A percentile compares a stretch with the other conserved stretches of the same genome.
Conservation (phyloP, 2,797 vertebrate genomes). For the Masticophis lateralis region DNA sequence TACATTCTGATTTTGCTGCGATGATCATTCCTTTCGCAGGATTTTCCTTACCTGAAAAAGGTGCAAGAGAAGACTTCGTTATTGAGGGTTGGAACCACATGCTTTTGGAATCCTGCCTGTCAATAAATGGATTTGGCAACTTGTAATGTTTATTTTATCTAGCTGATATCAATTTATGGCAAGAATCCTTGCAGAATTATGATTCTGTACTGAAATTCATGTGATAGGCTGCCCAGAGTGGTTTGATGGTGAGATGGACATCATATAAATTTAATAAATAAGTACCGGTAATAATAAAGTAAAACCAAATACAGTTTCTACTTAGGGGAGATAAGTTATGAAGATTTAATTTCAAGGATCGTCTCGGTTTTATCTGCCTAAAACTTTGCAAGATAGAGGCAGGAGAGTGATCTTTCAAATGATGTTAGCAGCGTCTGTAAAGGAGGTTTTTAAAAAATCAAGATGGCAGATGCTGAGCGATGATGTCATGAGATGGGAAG, state of each 20-base stretch:
- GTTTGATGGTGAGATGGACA: background rate
- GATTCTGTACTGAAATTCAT: conserved; percentile 25
- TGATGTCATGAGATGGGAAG: background rate
- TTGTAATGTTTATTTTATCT: conserved; percentile 27
- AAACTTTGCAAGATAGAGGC: conserved; percentile 16
- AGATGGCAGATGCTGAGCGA: background rate
- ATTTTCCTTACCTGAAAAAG: conserved; percentile 6
- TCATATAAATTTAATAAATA: background rate
- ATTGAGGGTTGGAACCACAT: background rate
- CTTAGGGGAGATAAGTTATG: conserved; percentile 3
- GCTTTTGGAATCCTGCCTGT: conserved; percentile 2
- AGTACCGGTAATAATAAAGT: background rate
- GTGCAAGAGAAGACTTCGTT: conserved; percentile 17
- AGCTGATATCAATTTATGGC: background rate
- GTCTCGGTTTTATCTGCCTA: background rate
- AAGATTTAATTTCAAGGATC: conserved; percentile 36
- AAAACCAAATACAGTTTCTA: background rate
- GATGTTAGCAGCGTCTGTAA: background rate
- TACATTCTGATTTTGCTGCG: conserved; percentile 8
- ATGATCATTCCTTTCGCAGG: conserved; percentile 22
- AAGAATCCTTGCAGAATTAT: conserved; percentile 28
- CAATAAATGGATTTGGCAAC: conserved; percentile 33
- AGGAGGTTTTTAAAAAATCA: background rate
- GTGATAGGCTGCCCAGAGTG: background rate
- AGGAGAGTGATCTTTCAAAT: background rate